Evolutionary conservation across 2,888 invertebrate genomes (phyloP).

Genomic region (Limnephilus rhombicus): DNA sequence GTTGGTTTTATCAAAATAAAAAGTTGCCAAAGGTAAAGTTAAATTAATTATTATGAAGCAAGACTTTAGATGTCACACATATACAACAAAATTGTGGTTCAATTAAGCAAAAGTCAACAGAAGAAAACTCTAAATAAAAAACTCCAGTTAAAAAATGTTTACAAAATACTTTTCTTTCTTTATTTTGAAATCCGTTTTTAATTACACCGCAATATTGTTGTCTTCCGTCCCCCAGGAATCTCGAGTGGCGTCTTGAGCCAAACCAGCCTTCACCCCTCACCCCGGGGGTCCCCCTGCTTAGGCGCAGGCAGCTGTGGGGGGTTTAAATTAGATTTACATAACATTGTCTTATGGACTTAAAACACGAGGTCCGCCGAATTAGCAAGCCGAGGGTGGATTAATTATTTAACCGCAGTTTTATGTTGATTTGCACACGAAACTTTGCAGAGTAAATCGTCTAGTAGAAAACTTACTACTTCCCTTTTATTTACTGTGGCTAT

Average conservation of each 20-base stretch:
- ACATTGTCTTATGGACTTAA: slow-evolving; percentile 65
- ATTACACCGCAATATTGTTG: slow-evolving; percentile 50
- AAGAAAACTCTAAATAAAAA: not conserved
- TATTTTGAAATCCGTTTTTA: slow-evolving; percentile 50
- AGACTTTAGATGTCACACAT: no score
- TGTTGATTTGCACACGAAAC: slow-evolving; percentile 16
- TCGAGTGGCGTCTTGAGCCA: slow-evolving; percentile 29
- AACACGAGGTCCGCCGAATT: slow-evolving; percentile 56
- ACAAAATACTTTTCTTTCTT: not conserved
- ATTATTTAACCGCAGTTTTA: slow-evolving; percentile 45
- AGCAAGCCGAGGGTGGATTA: slow-evolving; percentile 48
- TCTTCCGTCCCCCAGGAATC: slow-evolving; percentile 32
- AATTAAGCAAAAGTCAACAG: not conserved
- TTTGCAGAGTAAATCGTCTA: not conserved
- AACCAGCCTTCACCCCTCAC: not conserved
- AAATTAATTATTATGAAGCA: no score
- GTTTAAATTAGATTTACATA: slow-evolving; percentile 65
- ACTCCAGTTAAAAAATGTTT: not conserved
- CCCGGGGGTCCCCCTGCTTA: slow-evolving; percentile 6
- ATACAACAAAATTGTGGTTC: not conserved
- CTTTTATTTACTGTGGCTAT: not conserved
- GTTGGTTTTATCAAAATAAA: no score
- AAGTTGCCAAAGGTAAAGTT: no score
- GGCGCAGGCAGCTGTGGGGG: slow-evolving; percentile 6
- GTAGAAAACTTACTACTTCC: not conserved